Conservation (phyloP, 1,140 invertebrate genomes). For the Pseudomyrmex pallidus region DNA sequence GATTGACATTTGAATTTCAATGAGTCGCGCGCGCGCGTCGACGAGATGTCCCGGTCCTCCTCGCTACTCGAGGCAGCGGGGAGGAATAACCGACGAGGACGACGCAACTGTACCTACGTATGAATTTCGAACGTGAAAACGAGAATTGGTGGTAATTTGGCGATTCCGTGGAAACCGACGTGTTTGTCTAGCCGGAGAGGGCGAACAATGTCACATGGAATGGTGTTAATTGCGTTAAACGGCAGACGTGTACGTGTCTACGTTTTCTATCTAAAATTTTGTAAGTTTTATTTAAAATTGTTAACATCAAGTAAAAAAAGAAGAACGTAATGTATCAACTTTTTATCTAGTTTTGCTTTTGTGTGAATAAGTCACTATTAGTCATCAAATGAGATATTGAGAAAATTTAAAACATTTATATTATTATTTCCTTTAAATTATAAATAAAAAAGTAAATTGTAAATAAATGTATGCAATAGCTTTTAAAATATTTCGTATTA, state of each 20-base stretch:
- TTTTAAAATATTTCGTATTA: neutral
- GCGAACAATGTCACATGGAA: constrained; percentile 59
- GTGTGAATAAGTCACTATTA: too few species aligned
- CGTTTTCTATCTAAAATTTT: constrained; percentile 25
- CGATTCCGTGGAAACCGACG: constrained; percentile 59
- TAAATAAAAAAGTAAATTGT: too few species aligned
- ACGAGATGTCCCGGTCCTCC: constrained; percentile 28
- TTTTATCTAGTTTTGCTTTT: too few species aligned
- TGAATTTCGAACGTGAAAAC: constrained; percentile 65
- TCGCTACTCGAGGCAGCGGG: constrained; percentile 62
- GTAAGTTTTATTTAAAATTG: constrained; percentile 23
- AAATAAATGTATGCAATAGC: too few species aligned
- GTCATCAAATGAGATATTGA: too few species aligned
- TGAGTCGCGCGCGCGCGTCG: constrained; percentile 38
- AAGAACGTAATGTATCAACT: neutral
- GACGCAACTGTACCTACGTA: constrained; percentile 8
- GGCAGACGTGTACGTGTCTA: constrained; percentile 28
- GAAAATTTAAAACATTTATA: too few species aligned
- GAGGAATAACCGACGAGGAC: constrained; percentile 38
- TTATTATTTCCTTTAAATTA: too few species aligned
- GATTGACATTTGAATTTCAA: constrained; percentile 77
- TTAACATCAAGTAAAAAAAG: neutral
- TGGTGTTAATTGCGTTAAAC: constrained; percentile 74
- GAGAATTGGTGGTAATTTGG: constrained; percentile 72
- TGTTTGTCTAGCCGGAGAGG: constrained; percentile 48